These are phyloP conservation scores for Macroramphosus scolopax DNA, from an alignment of 2,797 vertebrate species.

Conservation along the genomic window DNA sequence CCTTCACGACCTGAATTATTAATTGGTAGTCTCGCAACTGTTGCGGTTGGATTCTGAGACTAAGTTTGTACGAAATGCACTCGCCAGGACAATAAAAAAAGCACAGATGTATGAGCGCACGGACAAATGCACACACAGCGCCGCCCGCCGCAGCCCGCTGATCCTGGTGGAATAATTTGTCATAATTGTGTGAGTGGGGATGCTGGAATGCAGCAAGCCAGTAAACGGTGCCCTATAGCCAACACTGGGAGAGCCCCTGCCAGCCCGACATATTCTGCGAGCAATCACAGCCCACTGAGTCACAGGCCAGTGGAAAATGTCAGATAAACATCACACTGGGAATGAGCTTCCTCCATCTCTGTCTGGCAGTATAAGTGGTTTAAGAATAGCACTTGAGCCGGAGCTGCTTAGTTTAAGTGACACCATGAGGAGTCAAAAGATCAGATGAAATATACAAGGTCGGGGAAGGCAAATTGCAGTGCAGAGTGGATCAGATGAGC, in stretches of 20 bases:
- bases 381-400: slow-evolving; percentile 66
- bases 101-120: slow-evolving; percentile 27
- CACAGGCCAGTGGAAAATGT: slow-evolving; percentile 69
- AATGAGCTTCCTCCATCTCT: slow-evolving; percentile 55
- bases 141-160: slow-evolving; percentile 2
- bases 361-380: slow-evolving; percentile 60
- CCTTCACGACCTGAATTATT: no score
- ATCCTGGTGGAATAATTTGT: slow-evolving; percentile 38
- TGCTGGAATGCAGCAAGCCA: slow-evolving; percentile 52
- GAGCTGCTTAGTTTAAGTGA: slow-evolving; percentile 70
- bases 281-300: slow-evolving; percentile 67
- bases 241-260: slow-evolving; percentile 36
- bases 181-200: slow-evolving; percentile 29
- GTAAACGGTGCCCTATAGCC: slow-evolving; percentile 50
- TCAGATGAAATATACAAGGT: slow-evolving; percentile 59
- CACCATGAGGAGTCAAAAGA: slow-evolving; percentile 63
- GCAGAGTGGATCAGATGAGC: slow-evolving; percentile 46
- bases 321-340: slow-evolving; percentile 73
- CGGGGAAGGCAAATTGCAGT: slow-evolving; percentile 20
- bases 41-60: no score
- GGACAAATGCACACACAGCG: slow-evolving; percentile 26
- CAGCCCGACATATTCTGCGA: slow-evolving; percentile 52
- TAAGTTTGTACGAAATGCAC: no score
- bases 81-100: slow-evolving; percentile 25
- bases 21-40: no score